Percentiles rank a stretch among this genome's conserved stretches.
phyloP scores from a whole-genome alignment of 2,888 invertebrate species.

The Tetranychus piercei region DNA sequence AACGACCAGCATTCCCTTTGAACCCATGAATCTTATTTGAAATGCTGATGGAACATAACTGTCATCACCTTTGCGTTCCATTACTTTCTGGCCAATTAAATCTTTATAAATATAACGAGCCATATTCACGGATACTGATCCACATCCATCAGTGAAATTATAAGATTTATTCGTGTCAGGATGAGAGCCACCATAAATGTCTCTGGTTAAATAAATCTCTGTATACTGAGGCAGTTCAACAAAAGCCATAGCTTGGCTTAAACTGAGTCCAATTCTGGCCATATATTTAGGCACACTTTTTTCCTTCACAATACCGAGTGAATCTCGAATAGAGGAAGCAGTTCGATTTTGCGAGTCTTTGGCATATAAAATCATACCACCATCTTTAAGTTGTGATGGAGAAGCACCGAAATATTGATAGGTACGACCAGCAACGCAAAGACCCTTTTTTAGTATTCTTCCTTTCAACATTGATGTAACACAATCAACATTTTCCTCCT shows the following conservation, averaged over 20 bases:
- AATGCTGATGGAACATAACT: slow-evolving; percentile 24
- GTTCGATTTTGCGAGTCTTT: slow-evolving; percentile 22
- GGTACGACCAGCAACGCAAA: slow-evolving; percentile 23
- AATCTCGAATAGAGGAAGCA: slow-evolving; percentile 23
- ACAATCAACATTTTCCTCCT: background rate
- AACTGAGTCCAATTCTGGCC: slow-evolving; percentile 33
- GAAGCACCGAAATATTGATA: slow-evolving; percentile 28
- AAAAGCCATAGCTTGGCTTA: slow-evolving; percentile 28
- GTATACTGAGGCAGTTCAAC: background rate
- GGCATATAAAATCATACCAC: slow-evolving; percentile 27
- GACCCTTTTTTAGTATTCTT: slow-evolving; percentile 16
- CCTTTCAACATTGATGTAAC: slow-evolving; percentile 4
- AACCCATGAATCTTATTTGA: slow-evolving; percentile 27
- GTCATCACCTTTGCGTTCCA: background rate
- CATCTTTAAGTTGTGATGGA: slow-evolving; percentile 28
- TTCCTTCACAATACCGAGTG: slow-evolving; percentile 26
- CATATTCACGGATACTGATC: slow-evolving; percentile 22
- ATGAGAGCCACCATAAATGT: slow-evolving; percentile 17
- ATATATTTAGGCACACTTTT: slow-evolving; percentile 31
- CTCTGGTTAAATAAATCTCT: background rate
- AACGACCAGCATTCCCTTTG: slow-evolving; percentile 28
- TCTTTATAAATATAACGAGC: slow-evolving; percentile 17
- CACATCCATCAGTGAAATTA: slow-evolving; percentile 27
- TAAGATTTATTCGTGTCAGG: slow-evolving; percentile 14
- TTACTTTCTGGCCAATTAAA: slow-evolving; percentile 2